These are phyloP conservation scores for Halichondria panicea DNA, from an alignment of 37 sponge, comb jelly and placozoan genomes.

Conservation along the genomic window DNA sequence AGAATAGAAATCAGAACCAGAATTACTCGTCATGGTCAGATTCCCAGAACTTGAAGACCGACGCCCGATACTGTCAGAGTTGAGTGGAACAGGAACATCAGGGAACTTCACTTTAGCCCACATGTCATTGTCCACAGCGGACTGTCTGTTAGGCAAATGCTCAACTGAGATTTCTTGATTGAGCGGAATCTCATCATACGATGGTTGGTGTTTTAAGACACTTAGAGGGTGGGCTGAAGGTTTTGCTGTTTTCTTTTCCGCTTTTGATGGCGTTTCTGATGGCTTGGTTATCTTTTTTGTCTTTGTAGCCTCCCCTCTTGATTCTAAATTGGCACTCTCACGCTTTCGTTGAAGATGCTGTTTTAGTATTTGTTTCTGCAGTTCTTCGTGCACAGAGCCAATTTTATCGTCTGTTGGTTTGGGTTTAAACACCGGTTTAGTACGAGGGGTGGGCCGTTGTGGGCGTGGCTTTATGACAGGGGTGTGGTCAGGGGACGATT, in stretches of 20 bases:
- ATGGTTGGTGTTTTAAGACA: neutral
- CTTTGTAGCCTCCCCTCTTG: too few species aligned
- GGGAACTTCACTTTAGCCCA: conserved; percentile 46
- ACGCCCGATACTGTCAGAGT: neutral
- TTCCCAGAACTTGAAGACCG: conserved; percentile 29
- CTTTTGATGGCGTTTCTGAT: neutral
- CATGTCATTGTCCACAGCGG: conserved; percentile 49
- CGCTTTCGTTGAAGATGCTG: too few species aligned
- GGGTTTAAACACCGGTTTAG: too few species aligned
- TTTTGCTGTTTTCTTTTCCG: neutral
- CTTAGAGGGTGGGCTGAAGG: neutral
- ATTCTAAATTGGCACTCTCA: too few species aligned
- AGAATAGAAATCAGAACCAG: conserved; percentile 22
- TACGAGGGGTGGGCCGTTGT: too few species aligned
- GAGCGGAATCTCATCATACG: conserved; percentile 8
- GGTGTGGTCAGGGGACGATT: too few species aligned
- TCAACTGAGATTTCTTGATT: conserved; percentile 27
- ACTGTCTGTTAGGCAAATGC: conserved; percentile 11
- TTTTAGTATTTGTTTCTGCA: too few species aligned
- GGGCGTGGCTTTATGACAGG: too few species aligned
- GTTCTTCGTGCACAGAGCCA: too few species aligned
- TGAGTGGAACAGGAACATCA: neutral
- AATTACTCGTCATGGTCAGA: conserved; percentile 8
- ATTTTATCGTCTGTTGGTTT: too few species aligned
- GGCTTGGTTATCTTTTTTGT: too few species aligned